Base-by-base conservation (phyloP, 1,140 invertebrate species). In the Drosophila sp. region DNA sequence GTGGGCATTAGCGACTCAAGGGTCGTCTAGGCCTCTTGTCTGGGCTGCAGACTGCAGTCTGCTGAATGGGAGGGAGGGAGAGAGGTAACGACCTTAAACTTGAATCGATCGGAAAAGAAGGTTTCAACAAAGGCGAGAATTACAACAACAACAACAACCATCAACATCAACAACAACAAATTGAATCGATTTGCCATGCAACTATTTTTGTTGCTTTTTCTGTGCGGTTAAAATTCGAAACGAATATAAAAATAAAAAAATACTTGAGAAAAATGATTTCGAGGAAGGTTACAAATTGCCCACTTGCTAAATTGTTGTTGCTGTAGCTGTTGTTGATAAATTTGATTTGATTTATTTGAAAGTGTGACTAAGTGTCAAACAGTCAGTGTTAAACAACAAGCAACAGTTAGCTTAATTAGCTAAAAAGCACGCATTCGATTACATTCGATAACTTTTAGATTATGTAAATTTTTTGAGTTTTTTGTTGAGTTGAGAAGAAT, bases 11-110 rank as follows among this genome's bases (percentile, higher is more conserved):
- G 63, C 76, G 76, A 72, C 80, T 76, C 40, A 53, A 59, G 54
- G 63, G 78, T 77, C 61, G 72, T 64, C 59, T 71, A 64, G 25
- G 50, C 34, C 27, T 50, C 25, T 41, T 67, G 65, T 67, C 57
- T 50, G 56, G 40, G 71, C 75, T 63, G 61, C 62, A 80, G 73
- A 64, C 63, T 50, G 51, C 62, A 25, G 73, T 59, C 63, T 50
- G 51, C 62, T 14, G 45, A 46, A 25, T 9, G 29, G 18, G 40
- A n/a, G 7, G 27, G 13, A 13, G 27, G 11, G 8, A 57, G 41
- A 13, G 54, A 25, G 65, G 25, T n/a, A 32, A 53, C 34, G 81
- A 87, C 81, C 81, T 86, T 86, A 86, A 86, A 86, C 81, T 86
- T 86, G 81, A 86, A 81, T 87, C 82, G 78, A 66, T 69, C 62